Percentiles rank a stretch among this genome's conserved stretches.
These are phyloP conservation scores for Tenthredo livida DNA, from an alignment of 2,888 invertebrate genomes.

Conservation along the genomic window DNA sequence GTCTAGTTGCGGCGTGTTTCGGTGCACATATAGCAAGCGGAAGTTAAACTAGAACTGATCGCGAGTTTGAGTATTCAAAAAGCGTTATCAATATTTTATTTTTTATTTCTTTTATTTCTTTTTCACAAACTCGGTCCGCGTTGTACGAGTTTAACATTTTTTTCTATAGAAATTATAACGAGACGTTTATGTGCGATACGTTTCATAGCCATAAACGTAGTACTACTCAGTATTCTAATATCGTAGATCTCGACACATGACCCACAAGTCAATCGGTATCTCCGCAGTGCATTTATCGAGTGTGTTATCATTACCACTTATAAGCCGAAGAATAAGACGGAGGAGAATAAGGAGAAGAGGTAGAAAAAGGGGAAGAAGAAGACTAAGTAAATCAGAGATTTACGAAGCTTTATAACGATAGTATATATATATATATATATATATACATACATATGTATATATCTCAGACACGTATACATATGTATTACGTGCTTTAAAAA, in stretches of 20 bases:
- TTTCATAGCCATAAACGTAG: too few relatives aligned
- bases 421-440: too few relatives aligned
- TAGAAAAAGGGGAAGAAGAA: neutral
- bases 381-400: neutral
- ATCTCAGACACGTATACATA: neutral
- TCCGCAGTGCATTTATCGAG: neutral
- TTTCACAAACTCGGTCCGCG: too few relatives aligned
- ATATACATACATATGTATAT: too few relatives aligned
- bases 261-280: constrained; percentile 18
- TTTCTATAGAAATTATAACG: too few relatives aligned
- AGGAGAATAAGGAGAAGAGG: neutral
- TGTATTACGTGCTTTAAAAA: neutral
- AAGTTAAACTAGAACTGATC: neutral
- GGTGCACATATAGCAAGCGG: neutral
- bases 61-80: neutral
- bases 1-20: neutral
- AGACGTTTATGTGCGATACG: neutral
- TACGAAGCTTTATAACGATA: neutral
- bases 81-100: neutral
- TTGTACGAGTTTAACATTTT: too few relatives aligned
- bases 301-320: neutral
- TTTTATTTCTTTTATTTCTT: neutral
- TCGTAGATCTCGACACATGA: constrained; percentile 2
- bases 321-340: neutral
- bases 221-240: neutral